A percentile compares a stretch with the other conserved stretches of the same genome.
phyloP scores from a whole-genome alignment of 2,888 invertebrate species.

The Aporophyla lueneburgensis region DNA sequence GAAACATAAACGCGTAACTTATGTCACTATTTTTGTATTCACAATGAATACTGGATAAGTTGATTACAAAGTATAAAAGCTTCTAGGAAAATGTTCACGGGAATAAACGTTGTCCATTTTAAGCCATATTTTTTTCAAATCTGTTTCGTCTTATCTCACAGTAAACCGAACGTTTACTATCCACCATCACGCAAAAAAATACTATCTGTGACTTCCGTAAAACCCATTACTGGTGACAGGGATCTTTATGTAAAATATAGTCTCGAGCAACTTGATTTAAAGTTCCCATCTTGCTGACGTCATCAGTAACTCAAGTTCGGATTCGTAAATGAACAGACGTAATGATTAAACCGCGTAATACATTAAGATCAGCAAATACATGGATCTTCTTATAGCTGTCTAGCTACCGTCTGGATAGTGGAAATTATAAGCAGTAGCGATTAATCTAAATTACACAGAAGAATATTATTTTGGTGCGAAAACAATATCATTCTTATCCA shows the following conservation, averaged over 20 bases:
- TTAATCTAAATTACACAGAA: background rate
- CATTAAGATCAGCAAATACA: constrained; percentile 47
- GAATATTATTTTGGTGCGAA: background rate
- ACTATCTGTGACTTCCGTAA: background rate
- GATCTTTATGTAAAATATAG: background rate
- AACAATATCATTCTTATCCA: too few species aligned
- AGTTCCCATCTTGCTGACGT: constrained; percentile 18
- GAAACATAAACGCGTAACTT: background rate
- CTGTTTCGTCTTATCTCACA: too few species aligned
- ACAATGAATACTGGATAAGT: background rate
- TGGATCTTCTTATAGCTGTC: constrained; percentile 37
- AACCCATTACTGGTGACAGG: background rate
- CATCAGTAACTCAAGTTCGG: constrained; percentile 15
- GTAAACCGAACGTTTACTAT: background rate
- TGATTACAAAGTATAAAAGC: background rate
- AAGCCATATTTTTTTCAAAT: background rate
- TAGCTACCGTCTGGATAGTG: constrained; percentile 21
- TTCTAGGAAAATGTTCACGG: background rate
- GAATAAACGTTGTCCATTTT: background rate
- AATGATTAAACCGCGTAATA: constrained; percentile 36
- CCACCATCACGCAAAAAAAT: background rate
- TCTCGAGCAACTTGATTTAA: background rate
- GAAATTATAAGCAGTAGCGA: constrained; percentile 39
- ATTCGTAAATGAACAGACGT: constrained; percentile 16
- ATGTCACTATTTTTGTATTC: background rate